These are phyloP conservation scores for Fulmarus glacialis DNA, from an alignment of 2,113 vertebrate species.

Conservation along the genomic window DNA sequence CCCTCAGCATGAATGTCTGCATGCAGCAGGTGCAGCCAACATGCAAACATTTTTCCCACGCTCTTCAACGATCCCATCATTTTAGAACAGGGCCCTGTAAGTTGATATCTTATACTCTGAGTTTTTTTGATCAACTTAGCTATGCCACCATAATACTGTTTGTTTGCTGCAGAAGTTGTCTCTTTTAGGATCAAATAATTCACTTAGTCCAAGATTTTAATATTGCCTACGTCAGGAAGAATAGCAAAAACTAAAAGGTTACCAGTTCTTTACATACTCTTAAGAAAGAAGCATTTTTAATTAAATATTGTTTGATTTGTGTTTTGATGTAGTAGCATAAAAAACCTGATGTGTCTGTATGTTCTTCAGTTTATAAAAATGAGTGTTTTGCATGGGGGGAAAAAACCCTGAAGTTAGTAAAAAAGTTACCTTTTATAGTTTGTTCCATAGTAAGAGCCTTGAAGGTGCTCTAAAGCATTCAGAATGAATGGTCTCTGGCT, in stretches of 20 bases:
- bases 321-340: background rate
- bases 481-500: background rate
- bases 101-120: background rate
- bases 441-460: background rate
- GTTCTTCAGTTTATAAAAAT: background rate
- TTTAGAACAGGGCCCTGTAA: background rate
- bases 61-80: background rate
- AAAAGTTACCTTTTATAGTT: background rate
- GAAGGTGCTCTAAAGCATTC: background rate
- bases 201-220: background rate
- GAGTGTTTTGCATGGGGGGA: accelerated
- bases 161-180: background rate
- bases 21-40: conserved; percentile 25
- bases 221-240: background rate
- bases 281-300: background rate
- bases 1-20: background rate
- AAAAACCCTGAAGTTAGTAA: accelerated
- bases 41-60: background rate
- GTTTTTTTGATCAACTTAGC: background rate
- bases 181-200: background rate
- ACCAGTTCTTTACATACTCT: background rate
- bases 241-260: background rate
- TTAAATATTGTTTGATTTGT: background rate
- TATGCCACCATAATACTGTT: background rate
- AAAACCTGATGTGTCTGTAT: background rate